These are phyloP conservation scores for Gonocerus acuteangulatus DNA, from an alignment of 2,888 invertebrate species.

Conservation along the genomic window DNA sequence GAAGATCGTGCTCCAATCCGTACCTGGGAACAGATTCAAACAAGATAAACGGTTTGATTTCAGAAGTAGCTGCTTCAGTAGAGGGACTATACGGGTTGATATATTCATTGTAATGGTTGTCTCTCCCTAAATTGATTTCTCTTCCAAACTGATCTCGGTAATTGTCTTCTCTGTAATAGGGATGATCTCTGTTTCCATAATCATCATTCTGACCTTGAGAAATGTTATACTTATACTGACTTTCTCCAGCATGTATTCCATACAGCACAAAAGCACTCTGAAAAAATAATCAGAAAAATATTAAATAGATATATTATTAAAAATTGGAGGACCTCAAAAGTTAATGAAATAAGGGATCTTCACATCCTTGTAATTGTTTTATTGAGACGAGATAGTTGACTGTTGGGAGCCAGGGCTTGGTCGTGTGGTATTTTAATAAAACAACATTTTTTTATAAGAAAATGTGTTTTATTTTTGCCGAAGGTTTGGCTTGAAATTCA, in stretches of 20 bases:
- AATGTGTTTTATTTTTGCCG: no score
- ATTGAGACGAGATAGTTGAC: no score
- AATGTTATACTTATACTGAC: constrained; percentile 38
- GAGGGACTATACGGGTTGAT: not conserved
- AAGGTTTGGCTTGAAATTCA: no score
- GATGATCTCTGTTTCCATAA: constrained; percentile 24
- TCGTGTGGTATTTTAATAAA: no score
- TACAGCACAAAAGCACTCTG: constrained; percentile 49
- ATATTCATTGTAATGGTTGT: not conserved
- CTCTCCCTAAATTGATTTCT: constrained; percentile 1
- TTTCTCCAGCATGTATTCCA: constrained; percentile 35
- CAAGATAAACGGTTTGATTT: constrained; percentile 50
- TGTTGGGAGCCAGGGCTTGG: no score
- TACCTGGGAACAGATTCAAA: constrained; percentile 65
- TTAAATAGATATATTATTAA: no score
- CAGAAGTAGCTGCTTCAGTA: not conserved
- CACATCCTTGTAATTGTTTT: no score
- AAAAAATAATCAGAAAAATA: constrained; percentile 49
- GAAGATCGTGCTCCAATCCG: constrained; percentile 63
- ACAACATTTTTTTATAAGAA: no score
- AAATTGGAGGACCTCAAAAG: no score
- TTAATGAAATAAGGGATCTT: no score
- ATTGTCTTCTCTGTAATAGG: constrained; percentile 21
- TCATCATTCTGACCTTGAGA: constrained; percentile 38
- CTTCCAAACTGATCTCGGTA: constrained; percentile 19